Percentiles rank a stretch among this genome's conserved stretches.
phyloP scores from a whole-genome alignment of 1,140 invertebrate species.

The Drosophila pallidifrons region DNA sequence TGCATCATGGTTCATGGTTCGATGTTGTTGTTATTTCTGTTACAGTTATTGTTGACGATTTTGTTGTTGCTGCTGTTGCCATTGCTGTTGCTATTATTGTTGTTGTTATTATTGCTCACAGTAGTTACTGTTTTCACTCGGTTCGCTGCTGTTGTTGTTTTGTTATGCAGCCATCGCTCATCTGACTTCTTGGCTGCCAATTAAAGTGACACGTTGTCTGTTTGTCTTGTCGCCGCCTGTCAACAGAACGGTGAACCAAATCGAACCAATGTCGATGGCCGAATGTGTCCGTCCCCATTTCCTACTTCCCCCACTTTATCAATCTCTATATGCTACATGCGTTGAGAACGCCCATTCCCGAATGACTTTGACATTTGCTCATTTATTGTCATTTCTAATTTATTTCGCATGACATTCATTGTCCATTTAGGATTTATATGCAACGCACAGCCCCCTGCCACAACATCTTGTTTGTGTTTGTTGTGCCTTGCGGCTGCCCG shows the following conservation, averaged over 20 bases:
- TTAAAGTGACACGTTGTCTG: constrained; percentile 65
- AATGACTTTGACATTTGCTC: constrained; percentile 65
- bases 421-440: constrained; percentile 82
- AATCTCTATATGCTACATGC: neutral
- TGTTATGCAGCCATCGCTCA: constrained; percentile 31
- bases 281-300: neutral
- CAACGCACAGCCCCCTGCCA: constrained; percentile 47
- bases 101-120: constrained; percentile 2
- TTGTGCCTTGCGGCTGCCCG: constrained; percentile 33
- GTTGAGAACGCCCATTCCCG: constrained; percentile 12
- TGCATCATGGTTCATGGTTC: constrained; percentile 18
- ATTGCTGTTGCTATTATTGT: constrained; percentile 8
- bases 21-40: constrained; percentile 17
- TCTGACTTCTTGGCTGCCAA: constrained; percentile 60
- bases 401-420: constrained; percentile 81
- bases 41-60: constrained; percentile 13
- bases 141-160: constrained; percentile 1
- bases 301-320: neutral
- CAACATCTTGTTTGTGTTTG: constrained; percentile 28
- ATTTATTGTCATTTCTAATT: constrained; percentile 83
- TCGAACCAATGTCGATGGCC: constrained; percentile 37
- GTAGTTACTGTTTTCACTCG: neutral
- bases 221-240: constrained; percentile 60
- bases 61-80: constrained; percentile 7
- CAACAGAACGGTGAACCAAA: constrained; percentile 51